Evolutionary conservation across 2,797 vertebrate species (phyloP).

Genomic region (Enteromius argenteus): DNA sequence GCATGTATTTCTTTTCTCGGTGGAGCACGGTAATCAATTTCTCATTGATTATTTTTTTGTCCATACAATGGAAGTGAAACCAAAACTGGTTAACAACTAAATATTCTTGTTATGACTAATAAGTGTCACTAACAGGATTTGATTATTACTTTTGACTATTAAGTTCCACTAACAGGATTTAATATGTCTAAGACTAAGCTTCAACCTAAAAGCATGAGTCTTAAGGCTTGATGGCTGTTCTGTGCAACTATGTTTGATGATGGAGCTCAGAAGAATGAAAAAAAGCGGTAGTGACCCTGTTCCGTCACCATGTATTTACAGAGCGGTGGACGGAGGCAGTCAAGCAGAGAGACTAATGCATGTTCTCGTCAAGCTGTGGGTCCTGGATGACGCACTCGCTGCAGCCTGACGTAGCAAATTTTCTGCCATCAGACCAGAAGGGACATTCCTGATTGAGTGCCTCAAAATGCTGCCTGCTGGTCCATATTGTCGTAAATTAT

Average conservation of each 20-base stretch:
- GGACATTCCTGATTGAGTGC: conserved; percentile 49
- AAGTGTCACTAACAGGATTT: too few relatives aligned
- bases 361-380: conserved; percentile 63
- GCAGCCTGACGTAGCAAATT: conserved; percentile 56
- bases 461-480: conserved; percentile 38
- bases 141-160: background rate
- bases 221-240: conserved; percentile 33
- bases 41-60: background rate
- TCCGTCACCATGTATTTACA: conserved; percentile 73
- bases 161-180: background rate
- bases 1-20: background rate
- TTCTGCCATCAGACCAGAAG: conserved; percentile 45
- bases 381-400: conserved; percentile 52
- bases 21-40: background rate
- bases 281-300: conserved; percentile 68
- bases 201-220: background rate
- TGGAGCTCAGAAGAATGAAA: conserved; percentile 36
- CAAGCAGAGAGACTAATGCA: conserved; percentile 66
- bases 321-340: conserved; percentile 58
- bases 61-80: background rate
- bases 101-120: background rate
- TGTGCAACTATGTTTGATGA: conserved; percentile 48
- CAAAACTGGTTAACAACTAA: background rate
- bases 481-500: background rate
- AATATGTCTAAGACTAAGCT: background rate